A percentile compares a stretch with the other conserved stretches of the same genome.
Conservation (phyloP, 2,888 invertebrate genomes). For the Sesia apiformis region DNA sequence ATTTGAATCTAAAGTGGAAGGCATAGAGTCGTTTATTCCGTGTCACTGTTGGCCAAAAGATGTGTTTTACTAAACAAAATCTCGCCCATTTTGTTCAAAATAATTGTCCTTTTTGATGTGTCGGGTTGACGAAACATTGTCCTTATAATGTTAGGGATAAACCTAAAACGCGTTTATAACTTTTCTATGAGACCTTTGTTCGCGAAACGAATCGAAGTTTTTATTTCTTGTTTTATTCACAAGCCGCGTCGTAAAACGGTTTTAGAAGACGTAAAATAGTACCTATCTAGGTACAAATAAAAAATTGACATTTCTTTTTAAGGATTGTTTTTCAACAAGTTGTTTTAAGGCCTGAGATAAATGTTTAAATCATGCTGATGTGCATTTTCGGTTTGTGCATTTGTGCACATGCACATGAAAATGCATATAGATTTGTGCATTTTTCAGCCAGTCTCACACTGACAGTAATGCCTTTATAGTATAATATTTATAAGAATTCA, state of each 20-base stretch:
- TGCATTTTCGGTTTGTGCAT: no score
- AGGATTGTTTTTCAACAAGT: neutral
- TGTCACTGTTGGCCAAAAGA: no score
- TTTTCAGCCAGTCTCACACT: no score
- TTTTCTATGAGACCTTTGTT: slow-evolving; percentile 51
- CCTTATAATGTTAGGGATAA: slow-evolving; percentile 56
- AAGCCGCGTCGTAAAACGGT: slow-evolving; percentile 15
- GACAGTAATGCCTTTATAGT: no score
- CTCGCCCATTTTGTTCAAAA: slow-evolving; percentile 14
- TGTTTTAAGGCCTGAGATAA: neutral
- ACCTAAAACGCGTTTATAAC: slow-evolving; percentile 56
- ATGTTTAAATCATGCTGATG: no score
- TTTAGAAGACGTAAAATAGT: slow-evolving; percentile 1
- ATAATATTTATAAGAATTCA: no score
- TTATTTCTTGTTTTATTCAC: slow-evolving; percentile 55
- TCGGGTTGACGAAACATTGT: slow-evolving; percentile 38
- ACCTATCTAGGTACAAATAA: neutral
- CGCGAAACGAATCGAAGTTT: slow-evolving; percentile 54
- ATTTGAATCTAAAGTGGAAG: no score
- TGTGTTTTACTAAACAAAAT: no score
- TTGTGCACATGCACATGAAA: no score
- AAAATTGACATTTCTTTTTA: neutral
- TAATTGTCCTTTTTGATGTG: slow-evolving; percentile 29
- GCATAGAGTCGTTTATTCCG: no score
- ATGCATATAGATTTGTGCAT: no score